phyloP scores from a whole-genome alignment of 2,797 vertebrate genomes.

The Anabas testudineus region DNA sequence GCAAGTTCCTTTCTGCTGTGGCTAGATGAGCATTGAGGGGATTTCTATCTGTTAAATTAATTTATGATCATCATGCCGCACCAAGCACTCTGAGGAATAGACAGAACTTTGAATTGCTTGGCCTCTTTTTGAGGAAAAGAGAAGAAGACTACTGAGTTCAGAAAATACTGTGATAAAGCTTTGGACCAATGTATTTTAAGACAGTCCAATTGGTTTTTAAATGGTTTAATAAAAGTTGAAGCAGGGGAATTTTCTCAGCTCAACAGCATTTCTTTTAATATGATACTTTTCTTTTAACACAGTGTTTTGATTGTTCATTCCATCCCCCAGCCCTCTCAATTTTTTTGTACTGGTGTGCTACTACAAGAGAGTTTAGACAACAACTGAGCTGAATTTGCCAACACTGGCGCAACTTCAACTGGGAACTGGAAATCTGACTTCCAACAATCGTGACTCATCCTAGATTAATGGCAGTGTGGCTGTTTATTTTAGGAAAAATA shows the following conservation, averaged over 20 bases:
- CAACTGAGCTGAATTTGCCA: slow-evolving; percentile 1
- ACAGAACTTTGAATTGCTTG: slow-evolving; percentile 30
- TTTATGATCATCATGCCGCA: slow-evolving; percentile 60
- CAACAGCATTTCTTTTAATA: neutral
- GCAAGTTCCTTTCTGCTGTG: slow-evolving; percentile 64
- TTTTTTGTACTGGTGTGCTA: neutral
- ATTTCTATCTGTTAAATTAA: slow-evolving; percentile 63
- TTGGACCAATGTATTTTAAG: neutral
- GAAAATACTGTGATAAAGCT: neutral
- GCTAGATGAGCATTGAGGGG: slow-evolving; percentile 60
- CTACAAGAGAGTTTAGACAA: neutral
- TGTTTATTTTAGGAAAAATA: slow-evolving; percentile 49
- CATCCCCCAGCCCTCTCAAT: neutral
- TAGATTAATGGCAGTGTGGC: slow-evolving; percentile 26
- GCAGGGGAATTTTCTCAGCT: neutral
- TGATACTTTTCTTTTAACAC: neutral
- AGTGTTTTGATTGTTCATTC: neutral
- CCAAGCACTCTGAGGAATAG: slow-evolving; percentile 34
- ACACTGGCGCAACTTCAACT: slow-evolving; percentile 29
- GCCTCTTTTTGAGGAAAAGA: slow-evolving; percentile 15
- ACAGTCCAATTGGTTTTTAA: neutral
- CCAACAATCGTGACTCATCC: slow-evolving; percentile 41
- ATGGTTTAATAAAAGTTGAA: neutral
- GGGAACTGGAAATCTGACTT: slow-evolving; percentile 31
- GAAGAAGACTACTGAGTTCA: slow-evolving; percentile 8